Conservation (phyloP, 1,140 invertebrate genomes). For the Tetramorium alpestre region DNA sequence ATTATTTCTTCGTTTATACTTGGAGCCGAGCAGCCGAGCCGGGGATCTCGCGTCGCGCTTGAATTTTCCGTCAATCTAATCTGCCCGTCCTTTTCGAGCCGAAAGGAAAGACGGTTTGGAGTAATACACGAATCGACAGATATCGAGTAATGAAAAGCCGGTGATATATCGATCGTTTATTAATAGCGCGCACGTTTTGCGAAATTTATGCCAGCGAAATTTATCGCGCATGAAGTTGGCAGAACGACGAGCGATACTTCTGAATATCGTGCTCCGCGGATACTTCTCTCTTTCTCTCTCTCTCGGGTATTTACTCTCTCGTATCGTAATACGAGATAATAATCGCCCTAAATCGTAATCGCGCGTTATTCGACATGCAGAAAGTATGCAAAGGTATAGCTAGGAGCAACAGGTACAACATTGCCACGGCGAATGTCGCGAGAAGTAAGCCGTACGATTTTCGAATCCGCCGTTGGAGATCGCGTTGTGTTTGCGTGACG, state of each 20-base stretch:
- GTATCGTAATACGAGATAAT: background rate
- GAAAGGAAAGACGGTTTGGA: background rate
- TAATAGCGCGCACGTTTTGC: background rate
- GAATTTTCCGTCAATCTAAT: background rate
- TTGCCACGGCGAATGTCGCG: background rate
- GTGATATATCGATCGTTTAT: background rate
- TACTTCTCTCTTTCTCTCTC: background rate
- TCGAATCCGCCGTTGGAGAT: background rate
- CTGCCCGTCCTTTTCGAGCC: background rate
- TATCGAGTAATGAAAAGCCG: background rate
- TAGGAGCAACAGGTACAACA: conserved; percentile 1
- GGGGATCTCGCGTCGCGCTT: background rate
- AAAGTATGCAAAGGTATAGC: background rate
- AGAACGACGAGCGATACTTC: background rate
- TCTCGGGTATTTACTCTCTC: background rate
- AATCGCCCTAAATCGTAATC: background rate
- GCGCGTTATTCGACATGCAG: background rate
- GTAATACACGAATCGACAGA: background rate
- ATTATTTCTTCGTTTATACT: background rate
- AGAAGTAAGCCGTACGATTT: background rate
- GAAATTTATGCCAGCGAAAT: background rate
- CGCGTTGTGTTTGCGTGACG: background rate
- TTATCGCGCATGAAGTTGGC: background rate
- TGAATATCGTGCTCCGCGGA: background rate
- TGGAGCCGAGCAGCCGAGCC: background rate